These are phyloP conservation scores for Buceros bicornis DNA, from an alignment of 2,797 vertebrate species.

Conservation along the genomic window DNA sequence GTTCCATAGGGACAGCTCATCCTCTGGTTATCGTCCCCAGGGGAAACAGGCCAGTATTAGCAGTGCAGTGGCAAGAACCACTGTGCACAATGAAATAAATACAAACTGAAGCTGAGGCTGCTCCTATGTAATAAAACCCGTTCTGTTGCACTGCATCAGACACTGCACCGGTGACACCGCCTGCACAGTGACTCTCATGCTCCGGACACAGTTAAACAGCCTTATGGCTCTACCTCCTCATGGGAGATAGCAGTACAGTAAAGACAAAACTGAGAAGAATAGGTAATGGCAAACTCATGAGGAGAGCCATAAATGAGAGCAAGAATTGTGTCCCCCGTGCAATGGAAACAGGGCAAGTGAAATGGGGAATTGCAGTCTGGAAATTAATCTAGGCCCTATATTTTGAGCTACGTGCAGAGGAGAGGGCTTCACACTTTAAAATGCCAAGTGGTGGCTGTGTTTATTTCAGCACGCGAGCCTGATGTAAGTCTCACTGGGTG, in stretches of 20 bases:
- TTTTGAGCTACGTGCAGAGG: neutral
- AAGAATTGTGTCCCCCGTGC: neutral
- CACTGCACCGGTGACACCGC: neutral
- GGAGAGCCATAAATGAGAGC: neutral
- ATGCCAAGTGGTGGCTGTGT: neutral
- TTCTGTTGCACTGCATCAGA: neutral
- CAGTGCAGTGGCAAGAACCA: neutral
- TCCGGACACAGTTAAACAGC: neutral
- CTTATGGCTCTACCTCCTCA: neutral
- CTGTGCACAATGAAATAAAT: neutral
- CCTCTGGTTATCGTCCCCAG: neutral
- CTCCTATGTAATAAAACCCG: neutral
- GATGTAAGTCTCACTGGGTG: neutral
- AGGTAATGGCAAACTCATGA: neutral
- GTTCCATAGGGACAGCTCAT: neutral
- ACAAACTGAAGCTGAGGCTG: neutral
- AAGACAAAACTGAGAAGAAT: neutral
- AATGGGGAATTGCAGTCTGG: neutral
- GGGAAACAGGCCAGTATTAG: conserved; percentile 4
- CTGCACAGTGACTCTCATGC: neutral
- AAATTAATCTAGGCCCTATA: neutral
- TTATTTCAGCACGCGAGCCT: neutral
- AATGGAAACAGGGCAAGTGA: neutral
- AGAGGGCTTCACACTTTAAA: neutral
- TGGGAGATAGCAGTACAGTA: neutral